These are phyloP conservation scores for Scaptomyza reducta DNA, from an alignment of 2,888 invertebrate species.

Conservation along the genomic window DNA sequence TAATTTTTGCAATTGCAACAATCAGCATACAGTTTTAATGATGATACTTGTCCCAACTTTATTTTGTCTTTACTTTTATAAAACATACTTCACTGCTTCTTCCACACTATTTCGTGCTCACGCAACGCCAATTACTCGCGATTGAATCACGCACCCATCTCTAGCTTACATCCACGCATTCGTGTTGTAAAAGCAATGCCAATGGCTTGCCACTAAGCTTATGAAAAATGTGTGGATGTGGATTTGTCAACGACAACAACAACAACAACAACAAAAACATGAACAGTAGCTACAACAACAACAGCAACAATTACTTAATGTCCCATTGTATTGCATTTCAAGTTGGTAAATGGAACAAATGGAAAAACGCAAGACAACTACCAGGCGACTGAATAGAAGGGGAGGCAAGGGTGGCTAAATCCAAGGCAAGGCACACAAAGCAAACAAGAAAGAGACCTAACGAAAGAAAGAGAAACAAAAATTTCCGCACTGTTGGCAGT, in stretches of 20 bases:
- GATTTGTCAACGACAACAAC: constrained; percentile 65
- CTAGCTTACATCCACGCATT: constrained; percentile 8
- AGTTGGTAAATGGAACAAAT: constrained; percentile 67
- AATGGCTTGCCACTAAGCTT: constrained; percentile 41
- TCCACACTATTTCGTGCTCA: not conserved
- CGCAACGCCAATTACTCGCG: not conserved
- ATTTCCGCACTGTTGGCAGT: constrained; percentile 65
- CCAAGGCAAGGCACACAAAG: constrained; percentile 33
- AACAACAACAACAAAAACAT: constrained; percentile 35
- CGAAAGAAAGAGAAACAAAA: constrained; percentile 34
- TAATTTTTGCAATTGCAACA: no score
- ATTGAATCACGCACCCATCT: constrained; percentile 30
- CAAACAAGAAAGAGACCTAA: constrained; percentile 15
- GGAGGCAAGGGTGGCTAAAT: not conserved
- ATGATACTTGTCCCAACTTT: no score
- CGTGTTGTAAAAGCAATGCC: constrained; percentile 14
- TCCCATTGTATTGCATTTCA: constrained; percentile 75
- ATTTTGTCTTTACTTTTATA: no score
- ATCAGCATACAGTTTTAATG: no score
- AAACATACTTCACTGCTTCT: no score
- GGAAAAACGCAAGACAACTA: constrained; percentile 45
- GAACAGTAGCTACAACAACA: constrained; percentile 35
- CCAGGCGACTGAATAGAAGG: not conserved
- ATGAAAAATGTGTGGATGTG: constrained; percentile 71
- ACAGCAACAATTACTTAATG: constrained; percentile 74